phyloP scores from a whole-genome alignment of 2,888 invertebrate species.

The Archips xylosteana region DNA sequence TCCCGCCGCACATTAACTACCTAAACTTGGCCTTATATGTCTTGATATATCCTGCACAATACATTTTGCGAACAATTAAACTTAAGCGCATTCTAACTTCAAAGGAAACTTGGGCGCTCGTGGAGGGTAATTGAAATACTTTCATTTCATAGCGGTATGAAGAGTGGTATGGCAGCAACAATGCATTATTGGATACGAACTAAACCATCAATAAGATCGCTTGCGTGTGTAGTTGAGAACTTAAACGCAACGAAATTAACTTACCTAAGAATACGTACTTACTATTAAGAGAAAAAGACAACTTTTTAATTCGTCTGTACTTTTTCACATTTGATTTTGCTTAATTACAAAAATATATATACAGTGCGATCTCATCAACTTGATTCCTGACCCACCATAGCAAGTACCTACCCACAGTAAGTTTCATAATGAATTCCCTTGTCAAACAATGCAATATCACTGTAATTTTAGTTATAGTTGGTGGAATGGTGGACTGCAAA shows the following conservation, averaged over 20 bases:
- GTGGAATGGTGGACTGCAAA: too few species aligned
- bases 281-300: not conserved
- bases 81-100: conserved; percentile 30
- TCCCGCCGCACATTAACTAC: conserved; percentile 30
- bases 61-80: conserved; percentile 31
- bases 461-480: too few species aligned
- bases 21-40: conserved; percentile 28
- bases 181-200: conserved; percentile 24
- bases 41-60: conserved; percentile 27
- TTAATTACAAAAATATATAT: too few species aligned
- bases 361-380: too few species aligned
- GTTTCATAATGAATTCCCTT: too few species aligned
- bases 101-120: conserved; percentile 28
- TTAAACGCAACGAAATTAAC: not conserved
- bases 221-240: not conserved
- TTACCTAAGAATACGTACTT: not conserved
- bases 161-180: conserved; percentile 1
- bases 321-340: too few species aligned
- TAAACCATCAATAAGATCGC: not conserved
- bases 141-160: conserved; percentile 13
- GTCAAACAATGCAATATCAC: too few species aligned
- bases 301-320: not conserved
- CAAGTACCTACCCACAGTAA: too few species aligned
- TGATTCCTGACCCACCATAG: too few species aligned
- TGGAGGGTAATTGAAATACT: conserved; percentile 34